Conservation (phyloP, 2,888 invertebrate genomes). For the Liopterus haemorrhoidalis region DNA sequence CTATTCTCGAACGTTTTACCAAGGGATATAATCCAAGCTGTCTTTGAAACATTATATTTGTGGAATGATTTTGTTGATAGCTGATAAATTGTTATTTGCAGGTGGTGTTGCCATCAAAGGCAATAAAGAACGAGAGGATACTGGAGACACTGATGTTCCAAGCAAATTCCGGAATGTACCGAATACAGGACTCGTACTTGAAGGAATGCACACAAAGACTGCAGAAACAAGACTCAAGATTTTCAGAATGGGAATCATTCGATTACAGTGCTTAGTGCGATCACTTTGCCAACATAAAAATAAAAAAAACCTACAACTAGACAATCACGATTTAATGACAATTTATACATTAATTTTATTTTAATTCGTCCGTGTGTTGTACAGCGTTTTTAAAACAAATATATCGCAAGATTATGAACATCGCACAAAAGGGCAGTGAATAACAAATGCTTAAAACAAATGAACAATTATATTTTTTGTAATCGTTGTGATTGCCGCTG, state of each 20-base stretch:
- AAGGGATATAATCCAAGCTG: too few relatives aligned
- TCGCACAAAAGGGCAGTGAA: slow-evolving; percentile 4
- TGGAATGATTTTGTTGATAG: too few relatives aligned
- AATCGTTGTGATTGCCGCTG: slow-evolving; percentile 20
- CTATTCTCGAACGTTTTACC: too few relatives aligned
- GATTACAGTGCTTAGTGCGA: slow-evolving; percentile 51
- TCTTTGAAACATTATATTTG: too few relatives aligned
- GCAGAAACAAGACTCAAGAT: slow-evolving; percentile 82
- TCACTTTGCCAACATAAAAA: neutral
- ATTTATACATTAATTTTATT: neutral
- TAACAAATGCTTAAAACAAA: slow-evolving; percentile 3
- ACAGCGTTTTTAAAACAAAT: slow-evolving; percentile 10
- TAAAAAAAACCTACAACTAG: slow-evolving; percentile 12
- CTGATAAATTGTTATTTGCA: too few relatives aligned
- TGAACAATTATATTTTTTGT: slow-evolving; percentile 21
- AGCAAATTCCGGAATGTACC: slow-evolving; percentile 87
- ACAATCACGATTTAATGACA: slow-evolving; percentile 17
- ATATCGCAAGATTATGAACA: neutral
- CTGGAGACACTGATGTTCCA: slow-evolving; percentile 89
- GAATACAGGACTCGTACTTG: slow-evolving; percentile 80
- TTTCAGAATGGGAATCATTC: slow-evolving; percentile 75
- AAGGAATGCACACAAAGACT: slow-evolving; percentile 82
- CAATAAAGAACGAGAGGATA: slow-evolving; percentile 86
- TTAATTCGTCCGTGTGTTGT: slow-evolving; percentile 20
- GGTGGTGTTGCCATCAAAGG: slow-evolving; percentile 86